Base-by-base conservation (phyloP, 2,888 invertebrate species). In the Ophion obscuratus region DNA sequence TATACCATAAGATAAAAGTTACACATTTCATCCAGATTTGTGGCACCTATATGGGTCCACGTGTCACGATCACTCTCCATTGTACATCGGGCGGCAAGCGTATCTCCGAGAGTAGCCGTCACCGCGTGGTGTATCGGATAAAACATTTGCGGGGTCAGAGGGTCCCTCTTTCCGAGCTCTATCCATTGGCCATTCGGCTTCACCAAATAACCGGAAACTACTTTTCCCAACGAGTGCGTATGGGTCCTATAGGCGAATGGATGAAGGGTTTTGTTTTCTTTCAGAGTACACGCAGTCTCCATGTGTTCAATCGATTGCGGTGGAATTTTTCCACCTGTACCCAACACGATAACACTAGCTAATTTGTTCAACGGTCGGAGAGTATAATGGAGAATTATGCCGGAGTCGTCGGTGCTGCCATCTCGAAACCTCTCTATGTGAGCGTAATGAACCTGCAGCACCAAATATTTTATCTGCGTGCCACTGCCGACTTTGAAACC, bases 211-310 rank as follows among this genome's bases (percentile, higher is more conserved):
- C 98, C 99, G 0, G 97, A 95, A 0, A 99, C 98, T 0, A 97
- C 96, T 92, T 96, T 96, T 95, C 98, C 98, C 80, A 99, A 95
- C 36, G 96, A 95, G 92, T 99, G 99, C 0, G 99, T 99, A 92
- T 99, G 99, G 0, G 97, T 97, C 87, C 99, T 96, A 95, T 97
- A 99, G 0, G 99, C 99, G 94, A 99, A 98, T 0, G 99, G 99
- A 95, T 99, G 96, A 73, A 99, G 96, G 5, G 96, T 96, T 93
- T 98, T 98, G 79, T 97, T 95, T 92, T 98, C 98, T 2, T 94
- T 95, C 70, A 98, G 96, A 81, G 95, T 95, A 94, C 99, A 99
- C 0, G 98, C 97, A 0, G 98, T 96, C 94, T 99, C 99, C 97
- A 99, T 98, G 90, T 98, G 96, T 87, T 97, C 98, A 0, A 96